phyloP scores from a whole-genome alignment of 2,888 invertebrate species.

The Metopia argyrocephala region DNA sequence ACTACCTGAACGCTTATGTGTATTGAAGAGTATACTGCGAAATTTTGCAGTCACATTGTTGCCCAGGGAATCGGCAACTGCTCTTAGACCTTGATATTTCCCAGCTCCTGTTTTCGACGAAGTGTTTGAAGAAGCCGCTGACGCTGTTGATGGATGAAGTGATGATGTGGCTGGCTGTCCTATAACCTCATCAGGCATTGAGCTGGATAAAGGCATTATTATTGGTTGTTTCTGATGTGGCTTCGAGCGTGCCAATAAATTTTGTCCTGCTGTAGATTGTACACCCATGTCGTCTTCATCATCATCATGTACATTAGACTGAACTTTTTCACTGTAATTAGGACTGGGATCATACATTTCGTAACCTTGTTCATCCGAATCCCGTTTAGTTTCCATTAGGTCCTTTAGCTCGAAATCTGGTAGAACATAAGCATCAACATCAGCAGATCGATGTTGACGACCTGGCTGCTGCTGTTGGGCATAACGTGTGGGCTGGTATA shows the following conservation, averaged over 20 bases:
- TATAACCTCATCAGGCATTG: conserved; percentile 73
- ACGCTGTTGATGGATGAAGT: conserved; percentile 73
- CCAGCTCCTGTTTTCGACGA: conserved; percentile 69
- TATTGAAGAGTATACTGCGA: conserved; percentile 72
- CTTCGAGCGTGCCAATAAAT: conserved; percentile 68
- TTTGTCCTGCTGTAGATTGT: conserved; percentile 71
- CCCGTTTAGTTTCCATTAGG: conserved; percentile 39
- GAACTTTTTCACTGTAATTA: conserved; percentile 69
- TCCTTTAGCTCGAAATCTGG: conserved; percentile 69
- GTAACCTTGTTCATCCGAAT: conserved; percentile 71
- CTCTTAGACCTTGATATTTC: conserved; percentile 70
- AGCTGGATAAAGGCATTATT: conserved; percentile 72
- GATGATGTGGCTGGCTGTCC: conserved; percentile 64
- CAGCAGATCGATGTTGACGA: conserved; percentile 50
- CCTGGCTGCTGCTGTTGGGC: conserved; percentile 47
- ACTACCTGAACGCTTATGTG: conserved; percentile 73
- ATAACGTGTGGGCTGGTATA: conserved; percentile 59
- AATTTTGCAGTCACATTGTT: conserved; percentile 68
- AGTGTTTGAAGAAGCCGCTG: conserved; percentile 74
- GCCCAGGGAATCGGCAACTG: conserved; percentile 72
- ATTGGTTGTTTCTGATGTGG: conserved; percentile 62
- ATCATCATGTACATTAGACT: conserved; percentile 65
- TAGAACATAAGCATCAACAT: conserved; percentile 70
- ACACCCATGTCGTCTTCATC: conserved; percentile 64
- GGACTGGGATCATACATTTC: conserved; percentile 75